Conservation (phyloP, 1,140 invertebrate genomes). For the Mamestra configurata region DNA sequence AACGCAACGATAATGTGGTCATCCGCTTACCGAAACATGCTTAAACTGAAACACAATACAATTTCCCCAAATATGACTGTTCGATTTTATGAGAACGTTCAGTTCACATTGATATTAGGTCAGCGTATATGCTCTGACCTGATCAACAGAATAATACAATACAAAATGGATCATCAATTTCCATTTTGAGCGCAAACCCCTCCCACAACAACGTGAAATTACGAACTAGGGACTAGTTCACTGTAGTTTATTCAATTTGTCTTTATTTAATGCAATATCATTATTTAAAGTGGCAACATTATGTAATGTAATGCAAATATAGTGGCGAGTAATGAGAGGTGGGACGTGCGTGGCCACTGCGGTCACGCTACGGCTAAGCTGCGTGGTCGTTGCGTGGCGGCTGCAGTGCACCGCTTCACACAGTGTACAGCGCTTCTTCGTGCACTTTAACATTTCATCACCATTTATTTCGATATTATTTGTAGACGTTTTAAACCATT, state of each 20-base stretch:
- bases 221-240: neutral
- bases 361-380: neutral
- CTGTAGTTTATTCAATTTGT: constrained; percentile 37
- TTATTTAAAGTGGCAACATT: constrained; percentile 42
- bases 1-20: neutral
- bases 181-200: neutral
- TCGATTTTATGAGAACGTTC: neutral
- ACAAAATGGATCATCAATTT: constrained; percentile 6
- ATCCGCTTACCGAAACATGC: neutral
- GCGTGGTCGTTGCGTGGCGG: constrained; percentile 29
- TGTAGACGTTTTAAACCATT: neutral
- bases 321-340: constrained; percentile 23
- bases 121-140: neutral
- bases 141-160: constrained; percentile 1
- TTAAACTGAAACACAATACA: constrained; percentile 12
- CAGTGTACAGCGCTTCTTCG: neutral
- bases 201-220: constrained; percentile 5
- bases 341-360: constrained; percentile 28
- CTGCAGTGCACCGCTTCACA: neutral
- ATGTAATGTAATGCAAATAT: constrained; percentile 42
- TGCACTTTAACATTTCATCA: constrained; percentile 8
- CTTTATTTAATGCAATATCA: constrained; percentile 19
- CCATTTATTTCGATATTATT: constrained; percentile 13
- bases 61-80: constrained; percentile 2
- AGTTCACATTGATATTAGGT: neutral